These are phyloP conservation scores for Anoncus sp. DNA, from an alignment of 2,888 invertebrate genomes.

Conservation along the genomic window DNA sequence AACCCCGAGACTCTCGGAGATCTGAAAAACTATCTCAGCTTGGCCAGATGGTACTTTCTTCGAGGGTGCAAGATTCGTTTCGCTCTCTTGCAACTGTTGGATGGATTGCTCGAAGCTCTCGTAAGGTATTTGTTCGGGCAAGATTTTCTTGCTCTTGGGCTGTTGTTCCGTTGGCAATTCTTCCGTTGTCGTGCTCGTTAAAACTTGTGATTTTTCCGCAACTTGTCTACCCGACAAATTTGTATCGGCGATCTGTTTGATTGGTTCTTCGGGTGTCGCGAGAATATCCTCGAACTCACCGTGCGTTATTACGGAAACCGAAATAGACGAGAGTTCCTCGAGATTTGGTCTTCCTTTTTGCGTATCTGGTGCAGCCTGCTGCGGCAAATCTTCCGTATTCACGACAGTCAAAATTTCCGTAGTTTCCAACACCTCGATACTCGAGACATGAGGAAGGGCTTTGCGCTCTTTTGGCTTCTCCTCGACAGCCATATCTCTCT, in stretches of 20 bases:
- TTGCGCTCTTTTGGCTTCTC: constrained; percentile 76
- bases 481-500: constrained; percentile 66
- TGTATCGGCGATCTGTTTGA: constrained; percentile 75
- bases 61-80: constrained; percentile 67
- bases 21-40: constrained; percentile 76
- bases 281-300: constrained; percentile 80
- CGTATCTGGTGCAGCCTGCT: constrained; percentile 51
- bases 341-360: constrained; percentile 68
- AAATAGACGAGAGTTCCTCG: constrained; percentile 67
- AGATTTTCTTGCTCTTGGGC: constrained; percentile 77
- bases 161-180: constrained; percentile 70
- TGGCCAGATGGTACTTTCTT: constrained; percentile 67
- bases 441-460: constrained; percentile 72
- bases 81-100: constrained; percentile 76
- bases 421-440: constrained; percentile 71
- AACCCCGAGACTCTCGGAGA: constrained; percentile 80
- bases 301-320: constrained; percentile 76
- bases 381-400: constrained; percentile 62
- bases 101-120: constrained; percentile 81
- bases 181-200: constrained; percentile 68
- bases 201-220: constrained; percentile 80
- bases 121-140: constrained; percentile 80
- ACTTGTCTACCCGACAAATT: constrained; percentile 77
- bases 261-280: constrained; percentile 73
- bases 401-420: constrained; percentile 68